Evolutionary conservation across 2,113 vertebrate species (phyloP).

Genomic region (Xenus cinereus): DNA sequence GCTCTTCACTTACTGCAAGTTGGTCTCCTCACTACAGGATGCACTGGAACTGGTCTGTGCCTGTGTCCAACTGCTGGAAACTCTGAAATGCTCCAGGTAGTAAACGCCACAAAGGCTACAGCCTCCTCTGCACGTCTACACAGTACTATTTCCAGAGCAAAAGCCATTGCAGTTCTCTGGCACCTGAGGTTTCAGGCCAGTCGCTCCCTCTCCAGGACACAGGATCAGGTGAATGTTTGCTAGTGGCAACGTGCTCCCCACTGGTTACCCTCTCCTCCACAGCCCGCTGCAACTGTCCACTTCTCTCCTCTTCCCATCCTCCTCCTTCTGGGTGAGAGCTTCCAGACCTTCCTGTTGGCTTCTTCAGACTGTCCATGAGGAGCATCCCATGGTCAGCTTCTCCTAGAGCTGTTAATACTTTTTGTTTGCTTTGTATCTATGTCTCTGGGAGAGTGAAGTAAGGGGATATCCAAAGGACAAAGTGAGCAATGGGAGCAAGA

Average conservation of each 20-base stretch:
- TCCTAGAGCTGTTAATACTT: not conserved
- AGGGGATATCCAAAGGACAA: not conserved
- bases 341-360: not conserved
- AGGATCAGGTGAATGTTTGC: not conserved
- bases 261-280: not conserved
- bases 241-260: not conserved
- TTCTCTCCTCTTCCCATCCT: not conserved
- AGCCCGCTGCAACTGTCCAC: not conserved
- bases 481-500: fast-evolving
- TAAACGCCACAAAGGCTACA: not conserved
- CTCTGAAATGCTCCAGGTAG: not conserved
- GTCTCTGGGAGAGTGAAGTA: not conserved
- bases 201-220: not conserved
- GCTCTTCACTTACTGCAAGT: not conserved
- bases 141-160: not conserved
- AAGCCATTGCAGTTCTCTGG: not conserved
- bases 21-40: not conserved
- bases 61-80: not conserved
- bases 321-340: not conserved
- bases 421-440: not conserved
- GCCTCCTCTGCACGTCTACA: not conserved
- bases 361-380: not conserved
- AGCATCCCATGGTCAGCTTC: not conserved
- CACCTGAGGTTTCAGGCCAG: not conserved
- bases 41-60: not conserved